These are phyloP conservation scores for Chiridota heheva DNA, from an alignment of 35 echinoderm and acorn worm genomes.

Conservation along the genomic window DNA sequence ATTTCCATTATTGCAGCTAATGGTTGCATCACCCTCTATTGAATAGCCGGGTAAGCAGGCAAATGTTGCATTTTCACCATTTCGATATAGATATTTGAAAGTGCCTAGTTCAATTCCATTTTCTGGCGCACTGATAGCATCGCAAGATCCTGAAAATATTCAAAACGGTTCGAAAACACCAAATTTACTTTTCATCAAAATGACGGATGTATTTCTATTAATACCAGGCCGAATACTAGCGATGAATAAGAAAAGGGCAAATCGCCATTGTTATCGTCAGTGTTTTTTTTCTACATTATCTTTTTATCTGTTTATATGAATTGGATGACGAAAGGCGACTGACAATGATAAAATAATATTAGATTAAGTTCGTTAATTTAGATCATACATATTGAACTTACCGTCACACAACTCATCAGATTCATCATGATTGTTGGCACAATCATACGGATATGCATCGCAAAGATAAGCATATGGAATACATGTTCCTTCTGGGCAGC, in stretches of 20 bases:
- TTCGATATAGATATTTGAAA: slow-evolving; percentile 18
- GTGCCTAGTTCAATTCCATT: slow-evolving; percentile 33
- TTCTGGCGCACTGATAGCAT: background rate
- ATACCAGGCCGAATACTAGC: no score
- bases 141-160: slow-evolving; percentile 16
- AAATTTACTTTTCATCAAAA: no score
- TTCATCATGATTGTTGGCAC: slow-evolving; percentile 67
- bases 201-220: no score
- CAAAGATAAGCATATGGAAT: slow-evolving; percentile 63
- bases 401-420: slow-evolving; percentile 60
- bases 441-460: slow-evolving; percentile 67
- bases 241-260: no score
- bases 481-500: slow-evolving; percentile 72
- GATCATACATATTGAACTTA: slow-evolving; percentile 9
- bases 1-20: slow-evolving; percentile 7
- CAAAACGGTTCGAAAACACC: background rate
- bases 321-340: no score
- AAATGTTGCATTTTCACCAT: slow-evolving; percentile 11
- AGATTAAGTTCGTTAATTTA: no score
- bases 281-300: no score
- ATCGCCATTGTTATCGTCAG: no score
- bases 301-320: no score
- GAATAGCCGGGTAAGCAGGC: slow-evolving; percentile 14
- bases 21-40: background rate
- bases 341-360: no score